phyloP scores from a whole-genome alignment of 1,140 invertebrate genomes.

The Drosophila arawakana region DNA sequence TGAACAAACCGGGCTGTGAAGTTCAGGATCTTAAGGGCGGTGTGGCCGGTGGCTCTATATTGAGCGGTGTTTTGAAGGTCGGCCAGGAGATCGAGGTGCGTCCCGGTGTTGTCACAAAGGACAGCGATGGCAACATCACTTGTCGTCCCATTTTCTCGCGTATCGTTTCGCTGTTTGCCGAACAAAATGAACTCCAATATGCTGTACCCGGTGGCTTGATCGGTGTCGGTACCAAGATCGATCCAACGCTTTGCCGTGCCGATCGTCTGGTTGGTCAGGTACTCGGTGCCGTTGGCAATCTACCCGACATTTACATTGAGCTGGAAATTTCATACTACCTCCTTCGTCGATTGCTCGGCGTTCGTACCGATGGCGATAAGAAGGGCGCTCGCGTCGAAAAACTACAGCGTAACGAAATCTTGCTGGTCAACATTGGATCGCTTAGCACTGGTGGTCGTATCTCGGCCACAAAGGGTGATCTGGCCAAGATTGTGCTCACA shows the following conservation, averaged over 20 bases:
- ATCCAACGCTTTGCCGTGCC: constrained; percentile 98
- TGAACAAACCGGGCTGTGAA: constrained; percentile 99
- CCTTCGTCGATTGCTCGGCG: constrained; percentile 96
- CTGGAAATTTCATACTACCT: constrained; percentile 99
- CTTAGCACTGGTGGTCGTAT: constrained; percentile 99
- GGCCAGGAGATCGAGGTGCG: constrained; percentile 91
- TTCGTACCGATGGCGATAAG: constrained; percentile 99
- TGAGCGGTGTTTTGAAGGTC: constrained; percentile 97
- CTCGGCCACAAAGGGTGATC: constrained; percentile 97
- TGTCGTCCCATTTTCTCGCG: constrained; percentile 98
- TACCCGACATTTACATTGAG: constrained; percentile 99
- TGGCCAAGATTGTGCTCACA: constrained; percentile 98
- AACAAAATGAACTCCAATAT: constrained; percentile 99
- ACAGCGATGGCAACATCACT: constrained; percentile 96
- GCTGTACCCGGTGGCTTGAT: constrained; percentile 99
- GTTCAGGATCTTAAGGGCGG: constrained; percentile 99
- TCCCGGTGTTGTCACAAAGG: constrained; percentile 98
- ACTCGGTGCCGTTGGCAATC: constrained; percentile 97
- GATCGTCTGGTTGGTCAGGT: constrained; percentile 99
- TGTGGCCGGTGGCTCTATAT: constrained; percentile 98
- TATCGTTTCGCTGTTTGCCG: constrained; percentile 99
- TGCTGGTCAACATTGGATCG: constrained; percentile 99
- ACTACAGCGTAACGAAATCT: constrained; percentile 93
- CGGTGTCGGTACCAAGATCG: constrained; percentile 99
- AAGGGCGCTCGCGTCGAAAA: constrained; percentile 99